These are phyloP conservation scores for Nephila pilipes DNA, from an alignment of 1,140 invertebrate genomes.

Conservation along the genomic window DNA sequence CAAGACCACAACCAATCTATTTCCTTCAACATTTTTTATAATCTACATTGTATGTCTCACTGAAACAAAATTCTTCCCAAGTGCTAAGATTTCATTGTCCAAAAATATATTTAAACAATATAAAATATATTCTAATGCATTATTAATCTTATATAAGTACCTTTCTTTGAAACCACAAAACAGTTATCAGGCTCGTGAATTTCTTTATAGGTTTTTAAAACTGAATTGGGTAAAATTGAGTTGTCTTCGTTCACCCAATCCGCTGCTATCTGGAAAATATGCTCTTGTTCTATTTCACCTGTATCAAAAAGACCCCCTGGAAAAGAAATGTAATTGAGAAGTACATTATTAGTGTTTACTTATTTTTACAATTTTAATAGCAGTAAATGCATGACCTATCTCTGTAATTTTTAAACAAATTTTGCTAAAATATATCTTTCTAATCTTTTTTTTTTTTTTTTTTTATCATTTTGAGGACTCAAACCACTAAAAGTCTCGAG, in stretches of 20 bases:
- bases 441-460: background rate
- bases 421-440: background rate
- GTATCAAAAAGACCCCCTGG: constrained; percentile 94
- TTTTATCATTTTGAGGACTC: too few relatives aligned
- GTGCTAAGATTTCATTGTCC: too few relatives aligned
- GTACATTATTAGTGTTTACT: too few relatives aligned
- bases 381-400: background rate
- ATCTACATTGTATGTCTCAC: too few relatives aligned
- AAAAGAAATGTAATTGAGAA: background rate
- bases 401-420: background rate
- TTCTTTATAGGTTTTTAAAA: constrained; percentile 91
- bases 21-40: too few relatives aligned
- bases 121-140: too few relatives aligned
- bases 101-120: too few relatives aligned
- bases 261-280: constrained; percentile 93
- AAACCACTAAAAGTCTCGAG: too few relatives aligned
- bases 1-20: too few relatives aligned
- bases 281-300: constrained; percentile 90
- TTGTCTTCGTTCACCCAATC: constrained; percentile 92
- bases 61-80: too few relatives aligned
- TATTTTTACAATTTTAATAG: too few relatives aligned
- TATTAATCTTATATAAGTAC: constrained; percentile 39
- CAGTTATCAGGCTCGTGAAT: constrained; percentile 93
- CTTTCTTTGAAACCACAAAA: constrained; percentile 93
- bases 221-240: constrained; percentile 89